phyloP scores from a whole-genome alignment of 2,888 invertebrate genomes.

The Drosophila affinis region DNA sequence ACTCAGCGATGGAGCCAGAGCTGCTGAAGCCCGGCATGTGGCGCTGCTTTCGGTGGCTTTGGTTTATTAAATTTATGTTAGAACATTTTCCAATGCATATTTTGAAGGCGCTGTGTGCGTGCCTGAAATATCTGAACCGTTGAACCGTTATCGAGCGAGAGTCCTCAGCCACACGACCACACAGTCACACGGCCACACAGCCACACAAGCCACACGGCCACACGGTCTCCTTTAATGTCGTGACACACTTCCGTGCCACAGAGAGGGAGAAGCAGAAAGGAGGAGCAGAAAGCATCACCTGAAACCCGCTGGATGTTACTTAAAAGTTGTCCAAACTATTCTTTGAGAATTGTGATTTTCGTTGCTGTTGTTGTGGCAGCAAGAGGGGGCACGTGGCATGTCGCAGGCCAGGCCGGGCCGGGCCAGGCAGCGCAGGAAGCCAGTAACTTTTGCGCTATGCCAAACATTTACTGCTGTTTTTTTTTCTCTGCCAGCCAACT shows the following conservation, averaged over 20 bases:
- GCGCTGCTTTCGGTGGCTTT: constrained; percentile 38
- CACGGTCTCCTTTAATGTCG: constrained; percentile 25
- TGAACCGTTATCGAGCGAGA: constrained; percentile 22
- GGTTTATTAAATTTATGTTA: constrained; percentile 77
- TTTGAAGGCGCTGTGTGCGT: constrained; percentile 63
- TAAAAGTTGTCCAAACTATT: constrained; percentile 69
- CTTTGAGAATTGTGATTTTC: constrained; percentile 67
- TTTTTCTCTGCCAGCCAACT: constrained; percentile 46
- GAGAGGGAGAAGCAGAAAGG: background rate
- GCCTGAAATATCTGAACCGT: constrained; percentile 59
- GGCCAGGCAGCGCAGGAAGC: constrained; percentile 10
- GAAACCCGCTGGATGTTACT: constrained; percentile 49
- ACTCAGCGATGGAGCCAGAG: constrained; percentile 17
- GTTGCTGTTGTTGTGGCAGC: constrained; percentile 10
- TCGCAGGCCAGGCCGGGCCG: too few species aligned
- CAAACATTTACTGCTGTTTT: constrained; percentile 52
- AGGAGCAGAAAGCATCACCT: constrained; percentile 54
- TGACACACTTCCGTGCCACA: constrained; percentile 49
- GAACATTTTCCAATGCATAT: constrained; percentile 76
- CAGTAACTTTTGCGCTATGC: constrained; percentile 58
- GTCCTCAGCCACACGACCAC: background rate
- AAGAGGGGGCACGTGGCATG: constrained; percentile 24
- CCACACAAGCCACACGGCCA: too few species aligned
- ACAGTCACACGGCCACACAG: background rate
- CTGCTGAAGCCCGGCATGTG: constrained; percentile 27